Evolutionary conservation across 2,888 invertebrate species (phyloP), one percentile per base, ranked within the genome.

Genomic region (Oeneis ivallda): DNA sequence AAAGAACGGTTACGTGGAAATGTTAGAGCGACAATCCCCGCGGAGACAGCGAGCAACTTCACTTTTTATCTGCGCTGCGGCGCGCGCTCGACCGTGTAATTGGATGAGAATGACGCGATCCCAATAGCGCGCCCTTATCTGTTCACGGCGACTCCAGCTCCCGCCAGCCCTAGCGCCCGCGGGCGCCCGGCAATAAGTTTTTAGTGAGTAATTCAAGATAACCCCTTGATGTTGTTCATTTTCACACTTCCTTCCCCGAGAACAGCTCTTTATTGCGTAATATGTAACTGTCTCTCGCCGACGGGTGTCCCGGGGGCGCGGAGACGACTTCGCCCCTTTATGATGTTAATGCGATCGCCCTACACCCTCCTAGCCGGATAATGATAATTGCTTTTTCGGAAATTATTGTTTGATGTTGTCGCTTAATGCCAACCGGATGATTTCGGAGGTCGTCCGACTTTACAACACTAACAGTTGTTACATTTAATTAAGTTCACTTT

Each of bases 191-290:
- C 90, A 89, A 90, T 92, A 91, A 91, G 89, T 91, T 92, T 91
- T 91, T 91, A 91, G 91, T 90, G 91, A 91, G 91, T 90, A 91
- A 91, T 92, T 91, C 88, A 89, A 91, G 91, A 92, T 92, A 92
- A 91, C 91, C 92, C 91, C 90, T 91, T 91, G 87, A 90, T 90
- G 91, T 90, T 90, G 90, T 89, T 92, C 91, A 92, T 91, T 92
- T 92, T 92, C 91, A 92, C 92, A 92, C 91, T 91, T 92, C 91
- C 92, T 91, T 91, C 88, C 87, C 89, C 92, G 92, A 92, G 91
- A 91, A 92, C 92, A 91, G 92, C 88, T 90, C 89, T 90, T 91
- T 91, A 92, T 92, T 88, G 90, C 90, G 87, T 89, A 91, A 91
- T 91, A 90, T 89, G 91, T 91, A 89, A 89, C 89, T 89, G 90